Percentiles rank a stretch among this genome's conserved stretches.
These are phyloP conservation scores for Solenopsis invicta DNA, from an alignment of 1,140 invertebrate species.

Conservation along the genomic window DNA sequence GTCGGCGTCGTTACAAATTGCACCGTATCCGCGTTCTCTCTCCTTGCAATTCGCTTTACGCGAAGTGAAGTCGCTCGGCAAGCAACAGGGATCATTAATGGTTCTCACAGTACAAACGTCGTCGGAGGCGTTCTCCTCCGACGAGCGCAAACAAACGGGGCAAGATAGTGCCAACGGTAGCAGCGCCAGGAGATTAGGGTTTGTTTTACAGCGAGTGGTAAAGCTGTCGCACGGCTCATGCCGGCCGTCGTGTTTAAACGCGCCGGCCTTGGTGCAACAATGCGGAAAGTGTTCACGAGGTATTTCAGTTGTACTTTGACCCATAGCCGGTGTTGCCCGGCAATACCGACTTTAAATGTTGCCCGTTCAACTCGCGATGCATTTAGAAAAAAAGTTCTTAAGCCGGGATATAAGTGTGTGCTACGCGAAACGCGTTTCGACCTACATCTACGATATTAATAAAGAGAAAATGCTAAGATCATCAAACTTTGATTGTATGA, in stretches of 20 bases:
- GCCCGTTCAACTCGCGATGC: background rate
- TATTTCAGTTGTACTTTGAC: slow-evolving; percentile 49
- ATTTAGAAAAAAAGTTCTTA: slow-evolving; percentile 62
- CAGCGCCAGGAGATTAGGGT: slow-evolving; percentile 85
- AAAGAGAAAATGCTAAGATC: background rate
- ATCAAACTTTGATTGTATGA: background rate
- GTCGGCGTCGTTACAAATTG: background rate
- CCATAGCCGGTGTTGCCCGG: background rate
- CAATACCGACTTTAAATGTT: background rate
- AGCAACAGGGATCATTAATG: slow-evolving; percentile 56
- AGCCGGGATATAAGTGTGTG: background rate
- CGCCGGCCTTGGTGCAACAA: slow-evolving; percentile 63
- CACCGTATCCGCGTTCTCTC: background rate
- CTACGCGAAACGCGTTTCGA: background rate
- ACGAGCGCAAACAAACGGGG: slow-evolving; percentile 77
- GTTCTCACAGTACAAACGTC: slow-evolving; percentile 45
- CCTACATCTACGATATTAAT: background rate
- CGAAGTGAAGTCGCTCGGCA: slow-evolving; percentile 16
- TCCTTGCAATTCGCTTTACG: slow-evolving; percentile 7
- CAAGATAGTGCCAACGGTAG: slow-evolving; percentile 84
- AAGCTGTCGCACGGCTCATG: slow-evolving; percentile 83
- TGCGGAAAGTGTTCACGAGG: slow-evolving; percentile 47
- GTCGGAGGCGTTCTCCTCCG: slow-evolving; percentile 61
- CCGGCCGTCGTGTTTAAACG: slow-evolving; percentile 79
- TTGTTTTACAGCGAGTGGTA: slow-evolving; percentile 86